These are phyloP conservation scores for Miichthys miiuy DNA, from an alignment of 2,797 vertebrate genomes.

Conservation along the genomic window DNA sequence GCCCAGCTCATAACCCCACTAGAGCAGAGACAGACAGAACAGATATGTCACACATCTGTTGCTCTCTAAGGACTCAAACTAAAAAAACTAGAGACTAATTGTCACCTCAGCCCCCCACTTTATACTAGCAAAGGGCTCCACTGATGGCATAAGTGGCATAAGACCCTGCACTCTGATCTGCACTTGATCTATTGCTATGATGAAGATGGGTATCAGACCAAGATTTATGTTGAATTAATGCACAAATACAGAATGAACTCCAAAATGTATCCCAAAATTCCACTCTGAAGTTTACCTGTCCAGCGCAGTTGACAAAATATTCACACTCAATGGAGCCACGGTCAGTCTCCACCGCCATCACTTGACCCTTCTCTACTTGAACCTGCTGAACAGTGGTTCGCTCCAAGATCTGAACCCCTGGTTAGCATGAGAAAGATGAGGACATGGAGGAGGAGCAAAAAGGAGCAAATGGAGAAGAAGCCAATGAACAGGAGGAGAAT, in stretches of 20 bases:
- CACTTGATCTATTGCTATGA: background rate
- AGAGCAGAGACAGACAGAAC: conserved; percentile 41
- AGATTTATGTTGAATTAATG: background rate
- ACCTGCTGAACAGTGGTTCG: conserved; percentile 91
- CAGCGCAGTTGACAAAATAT: conserved; percentile 96
- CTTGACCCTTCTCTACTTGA: conserved; percentile 88
- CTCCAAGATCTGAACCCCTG: conserved; percentile 95
- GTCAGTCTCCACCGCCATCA: conserved; percentile 92
- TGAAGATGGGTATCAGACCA: background rate
- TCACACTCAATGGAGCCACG: conserved; percentile 92
- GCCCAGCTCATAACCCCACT: conserved; percentile 99
- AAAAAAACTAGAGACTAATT: background rate
- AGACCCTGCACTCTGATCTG: too few relatives aligned
- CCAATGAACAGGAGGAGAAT: background rate
- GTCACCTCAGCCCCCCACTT: background rate
- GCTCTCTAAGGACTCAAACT: background rate
- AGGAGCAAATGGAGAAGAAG: background rate
- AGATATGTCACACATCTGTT: background rate
- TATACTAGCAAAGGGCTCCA: background rate
- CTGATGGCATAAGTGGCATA: background rate
- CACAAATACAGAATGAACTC: background rate
- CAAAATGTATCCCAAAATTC: background rate
- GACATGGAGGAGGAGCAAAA: background rate
- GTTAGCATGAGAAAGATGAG: background rate
- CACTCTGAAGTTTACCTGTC: conserved; percentile 86